phyloP scores from a whole-genome alignment of 2,113 vertebrate genomes.

The Corapipo altera region DNA sequence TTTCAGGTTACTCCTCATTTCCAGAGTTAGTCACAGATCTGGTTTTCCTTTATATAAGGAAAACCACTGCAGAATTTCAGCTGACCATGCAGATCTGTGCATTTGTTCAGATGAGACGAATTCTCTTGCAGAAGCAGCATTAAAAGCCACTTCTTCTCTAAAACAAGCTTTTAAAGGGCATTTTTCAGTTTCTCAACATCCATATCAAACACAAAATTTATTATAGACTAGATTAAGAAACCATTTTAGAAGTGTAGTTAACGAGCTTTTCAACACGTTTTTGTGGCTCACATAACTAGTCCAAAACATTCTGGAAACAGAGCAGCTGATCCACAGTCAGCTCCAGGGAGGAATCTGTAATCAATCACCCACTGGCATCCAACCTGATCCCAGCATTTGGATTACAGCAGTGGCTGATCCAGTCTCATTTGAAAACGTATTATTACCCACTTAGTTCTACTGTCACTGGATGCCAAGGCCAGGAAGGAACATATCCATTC shows the following conservation, averaged over 20 bases:
- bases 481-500: neutral
- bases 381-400: accelerated
- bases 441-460: neutral
- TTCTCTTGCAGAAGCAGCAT: neutral
- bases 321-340: neutral
- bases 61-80: neutral
- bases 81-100: neutral
- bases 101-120: neutral
- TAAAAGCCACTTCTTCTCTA: neutral
- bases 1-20: neutral
- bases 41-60: neutral
- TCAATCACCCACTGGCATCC: neutral
- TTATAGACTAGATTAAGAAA: neutral
- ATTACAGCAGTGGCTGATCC: neutral
- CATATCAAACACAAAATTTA: neutral
- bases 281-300: neutral
- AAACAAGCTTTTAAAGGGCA: neutral
- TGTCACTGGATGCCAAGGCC: accelerated
- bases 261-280: neutral
- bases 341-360: neutral
- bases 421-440: neutral
- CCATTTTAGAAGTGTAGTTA: neutral
- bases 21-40: neutral
- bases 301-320: neutral
- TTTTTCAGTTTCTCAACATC: neutral